Evolutionary conservation across 2,113 vertebrate species (phyloP), one percentile per base, ranked within the genome.

Genomic region (Entosphenus tridentatus): DNA sequence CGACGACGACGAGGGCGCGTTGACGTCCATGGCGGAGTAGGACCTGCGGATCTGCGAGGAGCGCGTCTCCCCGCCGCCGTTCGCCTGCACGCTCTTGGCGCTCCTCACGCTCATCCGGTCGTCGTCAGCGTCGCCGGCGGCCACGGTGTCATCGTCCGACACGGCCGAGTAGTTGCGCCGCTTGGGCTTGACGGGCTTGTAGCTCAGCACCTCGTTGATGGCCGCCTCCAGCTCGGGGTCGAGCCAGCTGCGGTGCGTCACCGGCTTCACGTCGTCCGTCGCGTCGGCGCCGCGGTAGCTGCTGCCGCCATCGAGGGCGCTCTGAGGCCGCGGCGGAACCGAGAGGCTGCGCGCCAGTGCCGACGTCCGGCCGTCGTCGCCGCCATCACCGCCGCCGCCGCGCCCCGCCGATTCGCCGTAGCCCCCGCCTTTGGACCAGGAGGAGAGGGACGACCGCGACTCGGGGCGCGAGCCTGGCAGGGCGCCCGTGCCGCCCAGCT

Each of bases 141-240:
- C 76, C 55, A 80, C 80, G 11, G 21, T 57, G 54, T 57, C 56
- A 9, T 56, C 67, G 2, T 85, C 88, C 0, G 87, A 89, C 70
- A 87, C 84, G 0, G 75, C 78, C 57, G 84, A 87, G 68, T 84
- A 78, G 73, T 85, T 84, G 67, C 77, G 82, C 69, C 83, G 80
- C 76, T 85, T 83, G 68, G 84, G 83, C 13, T 78, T 73, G 71
- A 78, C 77, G 1, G 88, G 85, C 75, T 87, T 87, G 77, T 89
- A 96, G 76, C 80, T 95, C 73, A 97, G 75, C 18, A 97, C 90
- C 75, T 97, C 92, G 2, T 83, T 86, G 77, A 97, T 95, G 70
- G 92, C 89, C 0, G 88, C 87, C 73, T 97, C 92, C 74, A 96
- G 78, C 73, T 89, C 88, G 0, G 91, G 89, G 76, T 97, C 89